Evolutionary conservation across 2,797 vertebrate species (phyloP).

Genomic region (Gymnocypris eckloni): DNA sequence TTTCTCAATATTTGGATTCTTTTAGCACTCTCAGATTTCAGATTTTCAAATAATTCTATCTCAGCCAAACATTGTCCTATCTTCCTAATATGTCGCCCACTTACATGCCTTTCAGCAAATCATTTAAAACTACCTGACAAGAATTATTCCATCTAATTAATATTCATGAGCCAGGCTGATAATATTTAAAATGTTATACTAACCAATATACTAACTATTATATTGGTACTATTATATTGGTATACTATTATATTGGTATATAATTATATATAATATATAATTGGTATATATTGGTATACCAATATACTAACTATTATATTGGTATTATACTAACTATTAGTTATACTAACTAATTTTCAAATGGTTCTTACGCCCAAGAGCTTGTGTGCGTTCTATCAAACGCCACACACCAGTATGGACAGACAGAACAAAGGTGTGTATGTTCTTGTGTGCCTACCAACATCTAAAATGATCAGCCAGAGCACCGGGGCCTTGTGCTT

Average conservation of each 20-base stretch:
- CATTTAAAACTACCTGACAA: not conserved
- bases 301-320: no score
- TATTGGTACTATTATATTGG: no score
- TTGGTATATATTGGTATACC: no score
- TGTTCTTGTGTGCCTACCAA: constrained; percentile 30
- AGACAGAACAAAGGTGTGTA: constrained; percentile 35
- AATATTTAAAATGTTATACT: not conserved
- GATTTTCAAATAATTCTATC: not conserved
- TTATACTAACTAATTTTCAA: no score
- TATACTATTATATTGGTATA: no score
- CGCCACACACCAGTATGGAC: constrained; percentile 47
- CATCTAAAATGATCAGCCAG: constrained; percentile 56
- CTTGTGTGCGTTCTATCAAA: constrained; percentile 29
- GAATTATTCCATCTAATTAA: not conserved
- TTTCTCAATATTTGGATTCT: no score
- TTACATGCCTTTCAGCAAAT: not conserved
- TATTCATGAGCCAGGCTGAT: not conserved
- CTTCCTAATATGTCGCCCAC: not conserved
- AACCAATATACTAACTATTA: no score
- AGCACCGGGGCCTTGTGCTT: constrained; percentile 59
- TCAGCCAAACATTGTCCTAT: no score
- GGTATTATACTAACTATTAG: no score
- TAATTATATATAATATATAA: no score
- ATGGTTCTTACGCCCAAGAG: not conserved
- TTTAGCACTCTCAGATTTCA: not conserved